Evolutionary conservation across 1,140 invertebrate genomes (phyloP).

Genomic region (Platorchestia sp.): DNA sequence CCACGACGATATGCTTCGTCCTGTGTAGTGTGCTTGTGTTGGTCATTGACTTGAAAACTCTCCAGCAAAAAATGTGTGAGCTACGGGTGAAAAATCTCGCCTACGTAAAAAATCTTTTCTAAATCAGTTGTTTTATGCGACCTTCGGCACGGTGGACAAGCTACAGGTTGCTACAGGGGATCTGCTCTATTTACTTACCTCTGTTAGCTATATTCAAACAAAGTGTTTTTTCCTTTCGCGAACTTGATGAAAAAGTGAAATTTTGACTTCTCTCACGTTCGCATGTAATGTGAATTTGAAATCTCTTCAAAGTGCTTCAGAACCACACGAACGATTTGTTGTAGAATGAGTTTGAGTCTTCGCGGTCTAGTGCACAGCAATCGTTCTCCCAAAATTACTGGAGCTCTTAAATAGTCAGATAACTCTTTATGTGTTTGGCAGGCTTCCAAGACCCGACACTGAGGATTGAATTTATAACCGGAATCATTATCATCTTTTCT

Average conservation of each 20-base stretch:
- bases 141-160: not conserved
- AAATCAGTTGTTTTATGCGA: not conserved
- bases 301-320: not conserved
- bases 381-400: not conserved
- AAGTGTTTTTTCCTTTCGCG: not conserved
- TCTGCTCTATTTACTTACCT: not conserved
- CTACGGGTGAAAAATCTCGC: not conserved
- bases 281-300: not conserved
- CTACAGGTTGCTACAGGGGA: not conserved
- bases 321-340: not conserved
- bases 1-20: too few species aligned
- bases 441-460: not conserved
- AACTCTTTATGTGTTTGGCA: not conserved
- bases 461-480: not conserved
- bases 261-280: not conserved
- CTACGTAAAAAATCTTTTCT: not conserved
- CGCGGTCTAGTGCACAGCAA: not conserved
- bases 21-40: not conserved
- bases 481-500: not conserved
- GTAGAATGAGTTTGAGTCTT: not conserved
- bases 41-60: not conserved
- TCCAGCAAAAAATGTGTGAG: not conserved
- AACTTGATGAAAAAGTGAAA: not conserved
- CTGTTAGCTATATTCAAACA: not conserved
- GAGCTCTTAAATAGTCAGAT: not conserved